Base-by-base conservation (phyloP, 2,888 invertebrate genomes). In the Hylaea fasciaria region DNA sequence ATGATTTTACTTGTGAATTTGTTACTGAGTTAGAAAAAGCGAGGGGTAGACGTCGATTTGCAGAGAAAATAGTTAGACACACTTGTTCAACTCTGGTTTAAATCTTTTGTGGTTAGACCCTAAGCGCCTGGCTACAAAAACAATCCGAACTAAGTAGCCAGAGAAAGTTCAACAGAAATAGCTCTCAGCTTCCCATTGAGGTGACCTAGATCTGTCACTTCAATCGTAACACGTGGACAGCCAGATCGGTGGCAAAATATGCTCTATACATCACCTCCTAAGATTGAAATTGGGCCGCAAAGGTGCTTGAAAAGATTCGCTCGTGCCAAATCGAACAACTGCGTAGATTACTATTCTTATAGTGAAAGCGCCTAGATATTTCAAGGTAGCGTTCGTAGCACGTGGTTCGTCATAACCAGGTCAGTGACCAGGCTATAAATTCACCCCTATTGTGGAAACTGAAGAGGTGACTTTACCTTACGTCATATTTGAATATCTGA, bases 321-420 rank as follows among this genome's bases (percentile, higher is more conserved):
- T 53, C 52, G 61, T 62, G 70, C 70, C 70, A 70, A 70, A 62
- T 60, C 47, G 48, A 62, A 60, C 63, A 44, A 48, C 46, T 17
- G 29, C 32, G n/a, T 2, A n/a, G 37, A 44, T 22, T 3, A 22
- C 48, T 66, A 65, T 64, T 65, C 55, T 60, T 59, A 66, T 65
- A 70, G 66, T 66, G 66, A 68, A 70, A 70, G 69, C 62, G 35
- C 61, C 43, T 44, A 41, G 49, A 44, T 63, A 62, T 54, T 64
- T 69, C 60, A 63, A 62, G 57, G 61, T 61, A 57, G 41, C 11
- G 47, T 53, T n/a, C 13, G 22, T 58, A 8, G 9, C 5, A 37
- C 29, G 44, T 61, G 53, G 52, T 52, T 60, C 64, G 53, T 41
- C 46, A 22, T 8, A 22, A 17, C 28, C 45, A 54, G 66, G 66